A percentile compares a stretch with the other conserved stretches of the same genome.
These are phyloP conservation scores for Lithophane semibrunnea DNA, from an alignment of 2,888 invertebrate genomes.

Conservation along the genomic window DNA sequence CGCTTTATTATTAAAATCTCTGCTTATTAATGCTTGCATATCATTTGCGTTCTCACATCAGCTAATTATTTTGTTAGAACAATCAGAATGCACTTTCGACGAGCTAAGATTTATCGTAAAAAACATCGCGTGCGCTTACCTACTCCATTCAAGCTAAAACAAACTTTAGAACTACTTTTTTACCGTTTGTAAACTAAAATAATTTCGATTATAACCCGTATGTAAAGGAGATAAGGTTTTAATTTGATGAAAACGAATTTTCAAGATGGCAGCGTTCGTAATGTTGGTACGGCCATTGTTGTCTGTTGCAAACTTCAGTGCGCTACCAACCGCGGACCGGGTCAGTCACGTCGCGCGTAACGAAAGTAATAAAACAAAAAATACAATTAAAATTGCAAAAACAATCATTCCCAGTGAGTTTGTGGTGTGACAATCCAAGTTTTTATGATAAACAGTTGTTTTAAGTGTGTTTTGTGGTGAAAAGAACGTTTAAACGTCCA, in stretches of 20 bases:
- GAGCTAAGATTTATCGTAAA: slow-evolving; percentile 56
- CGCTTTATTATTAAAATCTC: slow-evolving; percentile 21
- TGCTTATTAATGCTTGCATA: slow-evolving; percentile 39
- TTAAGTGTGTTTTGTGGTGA: slow-evolving; percentile 33
- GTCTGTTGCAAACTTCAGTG: slow-evolving; percentile 63
- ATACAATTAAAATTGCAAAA: slow-evolving; percentile 31
- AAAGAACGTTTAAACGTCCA: slow-evolving; percentile 30
- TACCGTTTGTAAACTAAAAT: slow-evolving; percentile 13
- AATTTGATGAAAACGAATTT: slow-evolving; percentile 9
- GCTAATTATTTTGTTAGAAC: slow-evolving; percentile 49
- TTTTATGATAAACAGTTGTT: slow-evolving; percentile 38
- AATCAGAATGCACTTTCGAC: slow-evolving; percentile 67
- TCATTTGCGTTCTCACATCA: slow-evolving; percentile 47
- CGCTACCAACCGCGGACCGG: slow-evolving; percentile 17
- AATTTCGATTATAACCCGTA: slow-evolving; percentile 38
- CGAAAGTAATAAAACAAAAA: slow-evolving; percentile 32
- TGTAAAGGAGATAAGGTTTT: not conserved
- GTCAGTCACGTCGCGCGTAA: slow-evolving; percentile 30
- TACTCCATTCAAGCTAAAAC: slow-evolving; percentile 45
- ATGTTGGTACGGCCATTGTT: slow-evolving; percentile 40
- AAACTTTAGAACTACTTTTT: slow-evolving; percentile 43
- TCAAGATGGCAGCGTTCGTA: slow-evolving; percentile 33
- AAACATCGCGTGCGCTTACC: slow-evolving; percentile 62
- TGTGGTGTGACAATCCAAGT: slow-evolving; percentile 31
- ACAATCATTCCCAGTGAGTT: slow-evolving; percentile 30